Evolutionary conservation across 2,888 invertebrate genomes (phyloP).

Genomic region (Amiota minor): DNA sequence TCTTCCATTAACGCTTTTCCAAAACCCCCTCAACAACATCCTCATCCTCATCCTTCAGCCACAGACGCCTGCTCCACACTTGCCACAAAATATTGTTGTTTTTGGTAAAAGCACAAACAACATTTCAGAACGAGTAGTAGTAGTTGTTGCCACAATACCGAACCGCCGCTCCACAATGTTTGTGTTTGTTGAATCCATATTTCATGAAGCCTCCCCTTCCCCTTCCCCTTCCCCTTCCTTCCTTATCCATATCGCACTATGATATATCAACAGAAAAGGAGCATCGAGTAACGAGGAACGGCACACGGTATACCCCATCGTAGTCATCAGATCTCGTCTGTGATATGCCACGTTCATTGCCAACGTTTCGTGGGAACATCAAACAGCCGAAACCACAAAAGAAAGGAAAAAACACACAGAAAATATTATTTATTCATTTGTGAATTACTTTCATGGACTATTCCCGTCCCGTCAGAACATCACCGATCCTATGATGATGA

Average conservation of each 20-base stretch:
- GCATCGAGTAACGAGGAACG: neutral
- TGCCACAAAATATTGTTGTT: slow-evolving; percentile 10
- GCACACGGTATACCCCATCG: neutral
- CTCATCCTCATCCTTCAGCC: neutral
- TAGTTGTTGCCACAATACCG: neutral
- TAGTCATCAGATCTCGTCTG: slow-evolving; percentile 12
- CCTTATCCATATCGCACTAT: too few relatives aligned
- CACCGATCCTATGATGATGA: neutral
- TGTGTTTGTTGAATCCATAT: slow-evolving; percentile 27
- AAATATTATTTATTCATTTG: slow-evolving; percentile 30
- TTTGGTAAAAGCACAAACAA: slow-evolving; percentile 22
- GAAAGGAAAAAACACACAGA: neutral
- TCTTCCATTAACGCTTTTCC: slow-evolving; percentile 33
- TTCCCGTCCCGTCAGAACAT: neutral
- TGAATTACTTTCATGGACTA: slow-evolving; percentile 16
- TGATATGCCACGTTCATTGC: slow-evolving; percentile 25
- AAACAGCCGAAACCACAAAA: slow-evolving; percentile 28
- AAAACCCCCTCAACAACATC: neutral
- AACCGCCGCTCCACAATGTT: neutral
- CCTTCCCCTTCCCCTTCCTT: too few relatives aligned
- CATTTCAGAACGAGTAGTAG: slow-evolving; percentile 7
- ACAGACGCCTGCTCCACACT: neutral
- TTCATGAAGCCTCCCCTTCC: slow-evolving; percentile 4
- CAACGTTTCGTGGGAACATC: slow-evolving; percentile 6
- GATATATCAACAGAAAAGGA: neutral